phyloP scores from a whole-genome alignment of 2,888 invertebrate genomes.

The Drosophila rellima region DNA sequence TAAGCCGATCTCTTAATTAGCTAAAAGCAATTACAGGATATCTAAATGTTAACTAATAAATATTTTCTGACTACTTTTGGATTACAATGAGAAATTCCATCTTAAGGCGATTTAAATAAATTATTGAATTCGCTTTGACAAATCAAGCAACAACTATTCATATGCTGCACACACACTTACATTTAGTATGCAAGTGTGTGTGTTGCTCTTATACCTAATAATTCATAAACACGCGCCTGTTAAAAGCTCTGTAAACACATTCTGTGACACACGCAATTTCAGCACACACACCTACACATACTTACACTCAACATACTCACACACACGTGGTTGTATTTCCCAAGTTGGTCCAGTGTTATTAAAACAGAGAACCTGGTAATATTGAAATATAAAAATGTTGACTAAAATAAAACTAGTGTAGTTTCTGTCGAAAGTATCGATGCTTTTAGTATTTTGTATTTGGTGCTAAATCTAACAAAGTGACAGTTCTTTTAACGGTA shows the following conservation, averaged over 20 bases:
- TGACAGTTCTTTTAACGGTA: background rate
- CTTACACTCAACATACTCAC: too few species aligned
- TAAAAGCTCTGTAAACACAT: slow-evolving; percentile 32
- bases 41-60: slow-evolving; percentile 16
- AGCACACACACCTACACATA: slow-evolving; percentile 16
- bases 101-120: slow-evolving; percentile 29
- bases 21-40: slow-evolving; percentile 21
- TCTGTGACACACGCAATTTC: slow-evolving; percentile 27
- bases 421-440: slow-evolving; percentile 14
- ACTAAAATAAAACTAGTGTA: background rate
- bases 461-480: background rate
- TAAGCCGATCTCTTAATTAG: slow-evolving; percentile 18
- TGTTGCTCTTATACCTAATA: slow-evolving; percentile 37
- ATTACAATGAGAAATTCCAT: background rate
- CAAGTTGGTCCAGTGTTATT: too few species aligned
- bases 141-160: slow-evolving; percentile 27
- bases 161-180: slow-evolving; percentile 5
- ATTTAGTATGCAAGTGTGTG: slow-evolving; percentile 16
- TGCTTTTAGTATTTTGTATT: slow-evolving; percentile 5
- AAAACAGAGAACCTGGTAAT: too few species aligned
- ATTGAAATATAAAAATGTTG: too few species aligned
- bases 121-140: slow-evolving; percentile 51
- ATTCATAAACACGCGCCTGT: slow-evolving; percentile 55
- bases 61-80: slow-evolving; percentile 5
- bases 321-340: too few species aligned